phyloP scores from a whole-genome alignment of 2,113 vertebrate genomes.

The Chloebia gouldiae region DNA sequence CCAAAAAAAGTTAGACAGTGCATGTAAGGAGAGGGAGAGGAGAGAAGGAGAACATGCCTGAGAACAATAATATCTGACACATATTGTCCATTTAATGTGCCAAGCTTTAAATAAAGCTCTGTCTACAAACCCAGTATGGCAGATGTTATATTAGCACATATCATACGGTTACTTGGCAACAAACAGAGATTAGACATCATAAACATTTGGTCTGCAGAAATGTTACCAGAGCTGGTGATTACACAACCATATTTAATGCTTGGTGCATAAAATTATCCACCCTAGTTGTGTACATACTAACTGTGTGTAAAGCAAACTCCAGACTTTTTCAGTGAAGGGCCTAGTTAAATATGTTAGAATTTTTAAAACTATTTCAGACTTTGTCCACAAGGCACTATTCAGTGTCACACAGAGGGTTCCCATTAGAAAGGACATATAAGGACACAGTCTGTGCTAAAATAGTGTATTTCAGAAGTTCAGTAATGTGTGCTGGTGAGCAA shows the following conservation, averaged over 20 bases:
- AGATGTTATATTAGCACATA: constrained; percentile 50
- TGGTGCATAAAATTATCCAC: neutral
- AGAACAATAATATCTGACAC: neutral
- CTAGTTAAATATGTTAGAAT: neutral
- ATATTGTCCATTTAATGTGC: neutral
- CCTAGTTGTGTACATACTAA: neutral
- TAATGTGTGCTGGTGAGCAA: rapidly evolving
- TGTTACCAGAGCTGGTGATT: neutral
- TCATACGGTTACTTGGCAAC: constrained; percentile 61
- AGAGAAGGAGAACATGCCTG: neutral
- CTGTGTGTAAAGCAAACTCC: neutral
- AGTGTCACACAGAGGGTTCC: neutral
- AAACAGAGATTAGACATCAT: constrained; percentile 25
- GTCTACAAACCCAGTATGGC: constrained; percentile 16
- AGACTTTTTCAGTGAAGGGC: neutral
- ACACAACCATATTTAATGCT: constrained; percentile 38
- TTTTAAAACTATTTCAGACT: neutral
- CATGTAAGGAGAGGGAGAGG: neutral
- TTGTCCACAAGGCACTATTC: neutral
- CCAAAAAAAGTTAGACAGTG: neutral
- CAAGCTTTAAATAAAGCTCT: constrained; percentile 53
- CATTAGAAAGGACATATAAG: neutral
- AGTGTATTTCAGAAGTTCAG: neutral
- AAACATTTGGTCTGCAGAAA: constrained; percentile 56
- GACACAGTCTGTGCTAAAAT: neutral